Evolutionary conservation across 1,140 invertebrate species (phyloP), one percentile per base, ranked within the genome.

Genomic region (Metopolophium dirhodum): DNA sequence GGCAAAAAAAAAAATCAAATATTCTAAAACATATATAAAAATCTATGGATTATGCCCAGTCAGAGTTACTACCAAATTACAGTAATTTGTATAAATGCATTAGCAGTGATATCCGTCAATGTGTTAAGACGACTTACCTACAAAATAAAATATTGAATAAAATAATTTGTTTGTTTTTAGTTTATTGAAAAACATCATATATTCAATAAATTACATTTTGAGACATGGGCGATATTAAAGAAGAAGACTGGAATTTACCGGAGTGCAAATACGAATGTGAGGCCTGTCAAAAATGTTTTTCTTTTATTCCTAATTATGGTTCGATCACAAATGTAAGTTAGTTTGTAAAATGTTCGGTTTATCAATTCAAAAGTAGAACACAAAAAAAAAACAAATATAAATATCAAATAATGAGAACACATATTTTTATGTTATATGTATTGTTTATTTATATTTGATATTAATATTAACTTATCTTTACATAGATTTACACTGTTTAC

Each of bases 171-270:
- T 77, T n/a, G n/a, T 77, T n/a, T 77, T n/a, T 77, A 77, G 30
- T n/a, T 18, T 3, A n/a, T 77, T 77, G 1, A 18, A 77, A 77
- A 35, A n/a, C 8, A 57, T 1, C 2, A 30, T 14, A n/a, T 14
- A 68, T 68, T 61, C 26, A 68, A 77, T 77, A 18, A 51, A 51
- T n/a, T 6, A 47, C 0, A 51, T 90, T 90, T 61, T 90, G 22
- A 51, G 11, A 68, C 30, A 94, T 94, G 94, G 61, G 94, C 35
- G 94, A 94, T 68, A 94, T 94, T 22, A 93, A 91, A 23, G 94
- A 94, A 93, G 94, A 94, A 89, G 94, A 94, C 47, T 94, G 94
- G 94, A 94, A 94, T 91, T 90, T 94, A 35, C 94, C 94, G 7
- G 93, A 92, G 2, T 86, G 85, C 49, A 94, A 94, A 83, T 94